Conservation (phyloP, 2,113 vertebrate genomes). For the Daubentonia madagascariensis region DNA sequence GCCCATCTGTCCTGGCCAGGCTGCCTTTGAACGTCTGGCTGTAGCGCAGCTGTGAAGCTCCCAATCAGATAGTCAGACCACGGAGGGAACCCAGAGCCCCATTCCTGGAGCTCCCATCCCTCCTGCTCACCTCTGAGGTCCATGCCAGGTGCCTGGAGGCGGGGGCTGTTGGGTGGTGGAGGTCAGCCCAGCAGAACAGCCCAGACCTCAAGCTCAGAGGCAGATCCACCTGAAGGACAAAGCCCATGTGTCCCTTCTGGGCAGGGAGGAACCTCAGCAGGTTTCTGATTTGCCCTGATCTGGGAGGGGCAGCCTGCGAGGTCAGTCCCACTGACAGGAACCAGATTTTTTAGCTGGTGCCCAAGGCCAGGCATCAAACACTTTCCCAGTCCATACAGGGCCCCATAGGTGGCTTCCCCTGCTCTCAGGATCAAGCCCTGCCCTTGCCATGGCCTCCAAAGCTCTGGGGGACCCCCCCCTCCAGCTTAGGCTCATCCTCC, state of each 20-base stretch:
- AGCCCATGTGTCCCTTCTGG: rapidly evolving
- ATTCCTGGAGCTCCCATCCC: neutral
- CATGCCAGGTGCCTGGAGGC: neutral
- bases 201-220: neutral
- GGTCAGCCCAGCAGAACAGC: neutral
- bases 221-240: too few species aligned
- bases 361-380: neutral
- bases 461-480: too few species aligned
- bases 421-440: too few species aligned
- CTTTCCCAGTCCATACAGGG: too few species aligned
- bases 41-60: neutral
- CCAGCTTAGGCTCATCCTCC: too few species aligned
- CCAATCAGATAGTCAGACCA: neutral
- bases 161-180: too few species aligned
- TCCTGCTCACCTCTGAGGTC: neutral
- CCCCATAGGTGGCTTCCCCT: too few species aligned
- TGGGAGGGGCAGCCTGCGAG: too few species aligned
- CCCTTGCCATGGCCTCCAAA: too few species aligned
- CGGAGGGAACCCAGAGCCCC: neutral
- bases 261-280: neutral
- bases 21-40: neutral
- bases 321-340: neutral
- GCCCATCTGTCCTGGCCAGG: neutral
- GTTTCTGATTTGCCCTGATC: neutral
- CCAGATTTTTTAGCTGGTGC: too few species aligned